phyloP scores from a whole-genome alignment of 1,140 invertebrate genomes.

The Aphis gossypii region DNA sequence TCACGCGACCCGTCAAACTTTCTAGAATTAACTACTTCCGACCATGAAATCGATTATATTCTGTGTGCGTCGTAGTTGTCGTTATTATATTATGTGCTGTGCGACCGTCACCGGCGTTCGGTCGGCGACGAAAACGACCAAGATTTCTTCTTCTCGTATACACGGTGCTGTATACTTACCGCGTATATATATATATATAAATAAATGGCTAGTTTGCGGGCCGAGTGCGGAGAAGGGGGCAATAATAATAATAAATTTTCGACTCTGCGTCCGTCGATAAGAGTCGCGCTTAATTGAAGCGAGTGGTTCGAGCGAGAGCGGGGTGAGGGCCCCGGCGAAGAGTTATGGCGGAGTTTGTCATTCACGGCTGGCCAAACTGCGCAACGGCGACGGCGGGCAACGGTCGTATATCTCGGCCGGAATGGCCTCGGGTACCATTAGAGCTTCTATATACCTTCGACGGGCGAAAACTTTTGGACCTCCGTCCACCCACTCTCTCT shows the following conservation, averaged over 20 bases:
- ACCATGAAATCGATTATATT: slow-evolving; percentile 53
- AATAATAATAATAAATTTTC: slow-evolving; percentile 58
- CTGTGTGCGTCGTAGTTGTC: background rate
- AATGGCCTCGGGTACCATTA: slow-evolving; percentile 58
- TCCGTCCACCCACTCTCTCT: background rate
- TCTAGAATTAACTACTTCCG: slow-evolving; percentile 55
- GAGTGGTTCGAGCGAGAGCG: background rate
- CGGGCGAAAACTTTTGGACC: slow-evolving; percentile 55
- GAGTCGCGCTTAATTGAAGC: slow-evolving; percentile 58
- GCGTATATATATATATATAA: background rate
- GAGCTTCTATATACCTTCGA: slow-evolving; percentile 57
- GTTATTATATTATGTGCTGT: background rate
- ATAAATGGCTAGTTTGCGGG: background rate
- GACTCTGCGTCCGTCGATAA: slow-evolving; percentile 50
- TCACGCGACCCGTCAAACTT: slow-evolving; percentile 58
- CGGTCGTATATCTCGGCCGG: slow-evolving; percentile 56
- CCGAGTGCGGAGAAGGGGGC: background rate
- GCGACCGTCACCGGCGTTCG: background rate
- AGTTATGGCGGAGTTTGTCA: slow-evolving; percentile 58
- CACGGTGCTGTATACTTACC: background rate
- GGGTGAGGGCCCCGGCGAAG: background rate
- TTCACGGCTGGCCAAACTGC: slow-evolving; percentile 58
- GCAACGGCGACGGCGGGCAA: slow-evolving; percentile 32
- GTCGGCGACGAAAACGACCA: slow-evolving; percentile 26
- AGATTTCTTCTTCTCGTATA: slow-evolving; percentile 35